Conservation (phyloP, 2,113 vertebrate species). For the Myiagra hebetior region DNA sequence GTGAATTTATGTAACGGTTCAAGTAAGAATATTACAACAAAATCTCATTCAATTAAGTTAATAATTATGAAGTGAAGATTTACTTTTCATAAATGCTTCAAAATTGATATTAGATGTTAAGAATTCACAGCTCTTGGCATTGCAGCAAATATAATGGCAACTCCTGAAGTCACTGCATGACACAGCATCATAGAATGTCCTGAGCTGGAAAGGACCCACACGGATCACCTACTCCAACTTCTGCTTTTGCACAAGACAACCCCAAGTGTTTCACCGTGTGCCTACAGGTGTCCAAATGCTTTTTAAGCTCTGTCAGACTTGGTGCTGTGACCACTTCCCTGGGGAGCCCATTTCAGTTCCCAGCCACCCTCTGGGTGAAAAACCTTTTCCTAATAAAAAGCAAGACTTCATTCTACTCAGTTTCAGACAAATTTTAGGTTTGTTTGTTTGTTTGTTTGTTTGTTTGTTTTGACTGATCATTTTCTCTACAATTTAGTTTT, state of each 20-base stretch:
- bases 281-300: rapidly evolving
- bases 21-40: neutral
- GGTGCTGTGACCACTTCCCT: neutral
- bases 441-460: neutral
- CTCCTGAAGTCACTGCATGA: neutral
- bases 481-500: neutral
- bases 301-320: neutral
- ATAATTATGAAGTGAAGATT: neutral
- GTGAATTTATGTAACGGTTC: neutral
- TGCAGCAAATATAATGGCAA: neutral
- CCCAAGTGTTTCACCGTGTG: neutral
- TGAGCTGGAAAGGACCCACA: no score
- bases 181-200: neutral
- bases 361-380: neutral
- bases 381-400: neutral
- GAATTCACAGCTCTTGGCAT: neutral
- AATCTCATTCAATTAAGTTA: neutral
- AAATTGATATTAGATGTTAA: neutral
- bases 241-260: neutral
- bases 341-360: neutral
- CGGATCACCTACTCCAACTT: neutral
- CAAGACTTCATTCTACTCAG: neutral
- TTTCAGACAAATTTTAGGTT: neutral
- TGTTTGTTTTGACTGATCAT: neutral
- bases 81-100: neutral